Percentiles rank a stretch among this genome's conserved stretches.
Conservation (phyloP, 2,888 invertebrate species). For the Melieria picta region DNA sequence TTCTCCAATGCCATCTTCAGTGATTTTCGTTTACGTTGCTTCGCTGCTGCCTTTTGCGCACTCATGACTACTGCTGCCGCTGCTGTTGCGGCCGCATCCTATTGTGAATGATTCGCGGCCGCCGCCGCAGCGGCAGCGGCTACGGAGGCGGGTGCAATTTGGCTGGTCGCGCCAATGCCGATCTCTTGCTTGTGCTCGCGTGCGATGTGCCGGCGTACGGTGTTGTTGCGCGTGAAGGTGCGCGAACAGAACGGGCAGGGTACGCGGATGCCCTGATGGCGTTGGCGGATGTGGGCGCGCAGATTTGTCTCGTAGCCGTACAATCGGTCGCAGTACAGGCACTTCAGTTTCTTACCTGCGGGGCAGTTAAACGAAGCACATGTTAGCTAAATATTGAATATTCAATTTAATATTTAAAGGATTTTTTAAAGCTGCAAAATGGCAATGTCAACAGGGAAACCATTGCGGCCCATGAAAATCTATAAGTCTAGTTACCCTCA, state of each 20-base stretch:
- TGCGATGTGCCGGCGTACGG: slow-evolving; percentile 89
- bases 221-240: slow-evolving; percentile 92
- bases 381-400: slow-evolving; percentile 14
- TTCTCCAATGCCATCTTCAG: slow-evolving; percentile 62
- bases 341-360: slow-evolving; percentile 88
- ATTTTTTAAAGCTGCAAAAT: background rate
- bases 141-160: slow-evolving; percentile 57
- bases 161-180: slow-evolving; percentile 52
- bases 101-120: slow-evolving; percentile 66
- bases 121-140: slow-evolving; percentile 60
- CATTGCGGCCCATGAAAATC: background rate
- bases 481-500: background rate
- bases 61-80: slow-evolving; percentile 64
- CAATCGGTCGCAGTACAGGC: slow-evolving; percentile 90
- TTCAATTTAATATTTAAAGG: slow-evolving; percentile 14
- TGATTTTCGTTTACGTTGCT: slow-evolving; percentile 63
- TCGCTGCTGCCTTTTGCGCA: slow-evolving; percentile 60
- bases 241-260: slow-evolving; percentile 91
- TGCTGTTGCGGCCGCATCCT: slow-evolving; percentile 65
- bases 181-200: slow-evolving; percentile 83
- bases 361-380: background rate
- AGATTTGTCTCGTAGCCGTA: slow-evolving; percentile 94
- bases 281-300: slow-evolving; percentile 89
- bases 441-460: background rate
- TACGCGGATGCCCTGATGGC: slow-evolving; percentile 91